Evolutionary conservation across 2,797 vertebrate genomes (phyloP), one percentile per base, ranked within the genome.

Genomic region (Sebastes reedi): DNA sequence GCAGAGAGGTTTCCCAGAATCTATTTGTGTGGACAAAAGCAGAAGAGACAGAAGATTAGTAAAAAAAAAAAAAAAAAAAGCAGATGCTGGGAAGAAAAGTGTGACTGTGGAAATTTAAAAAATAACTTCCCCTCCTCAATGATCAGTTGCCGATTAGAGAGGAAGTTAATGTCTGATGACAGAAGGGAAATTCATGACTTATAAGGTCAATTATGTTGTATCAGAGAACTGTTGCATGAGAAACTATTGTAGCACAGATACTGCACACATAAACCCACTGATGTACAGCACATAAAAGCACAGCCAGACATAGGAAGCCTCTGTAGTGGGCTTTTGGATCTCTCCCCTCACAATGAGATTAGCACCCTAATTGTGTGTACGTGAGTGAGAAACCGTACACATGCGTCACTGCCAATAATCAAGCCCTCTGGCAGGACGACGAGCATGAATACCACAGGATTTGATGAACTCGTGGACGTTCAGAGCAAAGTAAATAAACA

Each of bases 401-500:
- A 83, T 90, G 88, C 84, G 85, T 92, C 90, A 90, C 72, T 89
- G 78, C 87, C 73, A 77, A 84, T 75, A 83, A 79, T 84, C 54
- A 3, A 81, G 79, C 73, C 69, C 71, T 81, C 77, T 87, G 86
- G 87, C 70, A 77, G 85, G 80, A 86, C 36, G 30, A 77, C 29
- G 18, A 74, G 72, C 14, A 73, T 62, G 83, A 90, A 91, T 86
- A 81, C 83, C 87, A 93, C 75, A 90, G 89, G 81, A 88, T 91
- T 84, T 84, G 81, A 84, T 79, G 78, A 85, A 61, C 36, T 85
- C 3, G 36, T 72, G 56, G 81, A 80, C 64, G 70, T 73, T 88
- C 73, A 22, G 52, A 84, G 89, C 27, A 86, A 60, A 92, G 75
- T 81, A 84, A 90, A 92, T 80, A 93, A 90, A 89, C 84, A 87